phyloP scores from a whole-genome alignment of 2,113 vertebrate species.

The Rallus limicola region DNA sequence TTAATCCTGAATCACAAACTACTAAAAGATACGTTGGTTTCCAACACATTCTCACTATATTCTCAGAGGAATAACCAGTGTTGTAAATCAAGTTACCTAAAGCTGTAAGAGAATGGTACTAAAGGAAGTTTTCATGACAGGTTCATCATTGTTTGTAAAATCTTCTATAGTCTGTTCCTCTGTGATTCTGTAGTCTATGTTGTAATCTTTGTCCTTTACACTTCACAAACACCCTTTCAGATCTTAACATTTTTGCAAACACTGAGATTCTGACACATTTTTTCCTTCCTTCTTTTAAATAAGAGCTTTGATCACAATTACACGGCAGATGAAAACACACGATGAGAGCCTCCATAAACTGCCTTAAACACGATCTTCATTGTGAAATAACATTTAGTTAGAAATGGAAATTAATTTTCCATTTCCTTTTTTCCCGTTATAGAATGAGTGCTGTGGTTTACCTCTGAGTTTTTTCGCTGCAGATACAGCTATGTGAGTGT shows the following conservation, averaged over 20 bases:
- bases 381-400: neutral
- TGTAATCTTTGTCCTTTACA: neutral
- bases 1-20: neutral
- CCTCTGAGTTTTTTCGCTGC: neutral
- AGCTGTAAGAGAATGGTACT: neutral
- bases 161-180: neutral
- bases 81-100: neutral
- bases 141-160: neutral
- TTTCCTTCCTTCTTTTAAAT: neutral
- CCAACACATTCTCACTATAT: neutral
- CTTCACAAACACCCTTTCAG: neutral
- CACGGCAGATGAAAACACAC: neutral
- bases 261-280: neutral
- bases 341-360: neutral
- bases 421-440: conserved; percentile 22
- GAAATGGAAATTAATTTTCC: conserved; percentile 12
- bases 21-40: neutral
- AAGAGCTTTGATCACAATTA: neutral
- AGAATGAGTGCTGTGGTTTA: conserved; percentile 3
- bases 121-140: neutral
- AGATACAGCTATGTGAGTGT: neutral
- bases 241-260: neutral
- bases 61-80: neutral
- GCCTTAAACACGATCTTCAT: neutral
- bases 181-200: neutral